Evolutionary conservation across 2,888 invertebrate genomes (phyloP), one percentile per base, ranked within the genome.

Genomic region (Ellobium chinense): DNA sequence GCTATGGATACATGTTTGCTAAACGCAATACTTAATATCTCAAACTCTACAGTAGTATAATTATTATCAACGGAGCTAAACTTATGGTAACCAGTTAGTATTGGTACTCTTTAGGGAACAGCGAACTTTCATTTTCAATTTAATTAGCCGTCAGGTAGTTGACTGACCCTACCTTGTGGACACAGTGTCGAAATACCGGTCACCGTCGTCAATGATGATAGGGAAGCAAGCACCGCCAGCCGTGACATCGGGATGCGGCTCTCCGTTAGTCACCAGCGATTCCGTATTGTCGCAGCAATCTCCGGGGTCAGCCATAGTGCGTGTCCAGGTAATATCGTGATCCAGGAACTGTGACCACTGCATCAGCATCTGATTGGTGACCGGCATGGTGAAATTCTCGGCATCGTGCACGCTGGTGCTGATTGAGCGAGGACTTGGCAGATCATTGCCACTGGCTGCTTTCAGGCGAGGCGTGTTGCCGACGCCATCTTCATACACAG

Each of bases 291-390:
- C n/a, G 36, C 68, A 77, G 58, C 77, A 77, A 12, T n/a, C 24
- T 9, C 2, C 39, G 31, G 9, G 31, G n/a, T 21, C 14, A 2
- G 24, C 18, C 27, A 21, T 27, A 3, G 29, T 74, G 54, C 65
- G 76, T 24, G 76, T 76, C 34, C 18, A 14, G n/a, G 82, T 70
- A 54, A 82, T 34, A 70, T 82, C 82, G 31, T 82, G 82, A 58
- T 82, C 82, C 5, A 82, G 75, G 46, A 82, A 79, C 76, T 82
- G 82, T 4, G 79, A 79, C 82, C 82, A 82, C 65, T 76, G 75
- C 82, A 82, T 82, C 29, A 75, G 18, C 76, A 82, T 79, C 62
- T 21, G 65, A 46, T 31, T 58, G 58, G 29, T 56, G 31, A 27
- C 39, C 21, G 21, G 39, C 34, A 1, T 21, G 4, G 76, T 82